Conservation (phyloP, 2,888 invertebrate genomes). For the Leptothorax acervorum region DNA sequence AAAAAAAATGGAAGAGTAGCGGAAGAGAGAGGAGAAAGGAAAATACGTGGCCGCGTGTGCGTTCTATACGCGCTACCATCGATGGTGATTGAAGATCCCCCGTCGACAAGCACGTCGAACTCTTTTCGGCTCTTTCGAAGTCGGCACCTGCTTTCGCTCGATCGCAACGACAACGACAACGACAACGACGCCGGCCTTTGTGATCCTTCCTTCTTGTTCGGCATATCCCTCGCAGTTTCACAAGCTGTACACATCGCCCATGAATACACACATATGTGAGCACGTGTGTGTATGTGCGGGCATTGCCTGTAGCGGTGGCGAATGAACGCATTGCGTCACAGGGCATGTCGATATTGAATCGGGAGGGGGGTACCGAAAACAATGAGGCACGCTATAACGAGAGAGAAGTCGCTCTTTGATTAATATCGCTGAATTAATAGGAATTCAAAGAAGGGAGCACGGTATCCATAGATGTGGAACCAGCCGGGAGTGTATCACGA, state of each 20-base stretch:
- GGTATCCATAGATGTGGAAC: neutral
- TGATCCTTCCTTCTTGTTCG: slow-evolving; percentile 67
- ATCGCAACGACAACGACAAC: slow-evolving; percentile 61
- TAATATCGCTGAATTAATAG: slow-evolving; percentile 74
- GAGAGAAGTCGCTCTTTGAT: slow-evolving; percentile 73
- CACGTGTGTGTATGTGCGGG: neutral
- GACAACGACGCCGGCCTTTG: slow-evolving; percentile 62
- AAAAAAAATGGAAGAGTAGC: slow-evolving; percentile 28
- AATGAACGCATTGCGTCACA: slow-evolving; percentile 72
- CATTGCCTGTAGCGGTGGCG: neutral
- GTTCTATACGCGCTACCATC: slow-evolving; percentile 43
- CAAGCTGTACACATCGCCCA: slow-evolving; percentile 35
- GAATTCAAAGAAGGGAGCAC: slow-evolving; percentile 29
- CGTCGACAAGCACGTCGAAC: slow-evolving; percentile 74
- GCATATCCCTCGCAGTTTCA: slow-evolving; percentile 61
- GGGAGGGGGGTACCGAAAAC: slow-evolving; percentile 65
- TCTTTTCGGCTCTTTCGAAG: slow-evolving; percentile 70
- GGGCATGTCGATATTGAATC: slow-evolving; percentile 77
- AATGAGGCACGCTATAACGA: slow-evolving; percentile 69
- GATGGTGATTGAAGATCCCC: slow-evolving; percentile 76
- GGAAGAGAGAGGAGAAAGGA: slow-evolving; percentile 40
- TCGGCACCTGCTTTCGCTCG: slow-evolving; percentile 76
- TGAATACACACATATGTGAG: neutral
- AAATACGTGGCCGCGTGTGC: slow-evolving; percentile 54
- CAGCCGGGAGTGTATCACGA: neutral